These are phyloP conservation scores for Struthio camelus DNA, from an alignment of 2,113 vertebrate genomes.

Conservation along the genomic window DNA sequence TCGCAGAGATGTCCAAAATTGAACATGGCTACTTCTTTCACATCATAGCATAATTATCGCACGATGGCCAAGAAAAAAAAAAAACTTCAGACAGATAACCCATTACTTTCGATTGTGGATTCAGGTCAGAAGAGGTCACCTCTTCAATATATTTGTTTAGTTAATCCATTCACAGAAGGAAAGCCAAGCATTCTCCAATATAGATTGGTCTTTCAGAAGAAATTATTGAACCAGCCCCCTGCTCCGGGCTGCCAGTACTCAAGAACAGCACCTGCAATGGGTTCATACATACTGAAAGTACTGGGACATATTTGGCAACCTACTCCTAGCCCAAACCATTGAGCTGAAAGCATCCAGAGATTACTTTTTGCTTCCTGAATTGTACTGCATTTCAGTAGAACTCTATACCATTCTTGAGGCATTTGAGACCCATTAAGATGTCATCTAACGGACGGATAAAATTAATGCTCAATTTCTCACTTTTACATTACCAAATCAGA, in stretches of 20 bases:
- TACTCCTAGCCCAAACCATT: background rate
- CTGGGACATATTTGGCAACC: background rate
- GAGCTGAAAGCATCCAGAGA: background rate
- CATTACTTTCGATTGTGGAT: background rate
- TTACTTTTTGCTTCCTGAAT: background rate
- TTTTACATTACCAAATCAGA: background rate
- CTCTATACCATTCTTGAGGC: background rate
- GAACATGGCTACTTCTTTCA: background rate
- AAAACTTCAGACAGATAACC: background rate
- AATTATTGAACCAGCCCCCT: background rate
- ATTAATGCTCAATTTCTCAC: background rate
- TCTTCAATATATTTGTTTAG: background rate
- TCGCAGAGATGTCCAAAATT: background rate
- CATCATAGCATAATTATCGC: fast-evolving
- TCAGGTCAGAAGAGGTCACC: background rate
- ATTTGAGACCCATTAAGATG: too few species aligned
- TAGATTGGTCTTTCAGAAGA: background rate
- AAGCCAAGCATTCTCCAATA: background rate
- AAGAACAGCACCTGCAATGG: background rate
- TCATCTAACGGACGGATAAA: background rate
- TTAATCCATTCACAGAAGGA: background rate
- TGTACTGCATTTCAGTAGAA: too few species aligned
- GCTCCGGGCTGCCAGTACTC: background rate
- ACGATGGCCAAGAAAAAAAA: background rate
- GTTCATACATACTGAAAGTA: background rate